Evolutionary conservation across 1,140 invertebrate genomes (phyloP), one percentile per base, ranked within the genome.

Genomic region (Drosophila tsacasi): DNA sequence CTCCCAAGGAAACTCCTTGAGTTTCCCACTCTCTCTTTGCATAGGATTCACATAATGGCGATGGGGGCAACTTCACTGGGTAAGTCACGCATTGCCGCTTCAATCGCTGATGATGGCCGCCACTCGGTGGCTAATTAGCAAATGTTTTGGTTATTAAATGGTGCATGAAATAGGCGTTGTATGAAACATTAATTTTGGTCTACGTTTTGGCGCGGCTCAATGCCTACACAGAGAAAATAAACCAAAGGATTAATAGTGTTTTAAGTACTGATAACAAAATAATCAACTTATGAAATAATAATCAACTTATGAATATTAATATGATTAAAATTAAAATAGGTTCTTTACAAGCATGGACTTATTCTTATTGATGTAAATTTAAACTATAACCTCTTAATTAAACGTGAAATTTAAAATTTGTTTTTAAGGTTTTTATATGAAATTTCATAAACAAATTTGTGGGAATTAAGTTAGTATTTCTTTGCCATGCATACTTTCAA

Each of bases 31-130:
- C 25, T 52, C 27, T 19, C 81, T 89, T 89, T 89, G 85, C 84
- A 89, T 90, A 76, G 69, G 67, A 89, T 63, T 73, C 65, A 64
- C 83, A 79, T 90, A 84, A 50, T 60, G 76, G 68, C 52, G 32
- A 39, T 17, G 37, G 27, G 71, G n/a, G 76, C 60, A 68, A 77
- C 57, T 54, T 63, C 37, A 50, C n/a, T 49, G 65, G 66, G 50
- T 72, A 42, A 71, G 52, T 78, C 76, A 79, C 75, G 76, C 65
- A 71, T 79, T 65, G 21, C 32, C 39, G 66, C 66, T 62, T 69
- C 57, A 59, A 61, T 52, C 59, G 75, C 60, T 37, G 35, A 57
- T 58, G 32, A 50, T 50, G 49, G 50, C 67, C 54, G 46, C 54
- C 54, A 52, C 64, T 77, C 50, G 50, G 35, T 39, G 64, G 23